Conservation (phyloP, 2,113 vertebrate species). For the Campylomormyrus numenius region DNA sequence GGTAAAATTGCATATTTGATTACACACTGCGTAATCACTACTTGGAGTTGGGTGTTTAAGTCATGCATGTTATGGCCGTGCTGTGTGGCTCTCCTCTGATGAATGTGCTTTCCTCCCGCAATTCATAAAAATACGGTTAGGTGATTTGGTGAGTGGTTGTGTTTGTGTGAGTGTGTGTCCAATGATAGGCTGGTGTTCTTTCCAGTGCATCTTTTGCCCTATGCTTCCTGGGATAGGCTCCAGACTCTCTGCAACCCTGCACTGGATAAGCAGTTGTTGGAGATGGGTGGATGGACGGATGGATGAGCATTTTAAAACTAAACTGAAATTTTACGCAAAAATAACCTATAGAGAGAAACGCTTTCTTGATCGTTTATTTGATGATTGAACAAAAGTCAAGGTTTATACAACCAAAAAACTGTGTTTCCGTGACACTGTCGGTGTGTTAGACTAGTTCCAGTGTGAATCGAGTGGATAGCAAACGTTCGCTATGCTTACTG, state of each 20-base stretch:
- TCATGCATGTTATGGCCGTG: not conserved
- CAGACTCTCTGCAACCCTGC: not conserved
- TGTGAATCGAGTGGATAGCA: not conserved
- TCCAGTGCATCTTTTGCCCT: not conserved
- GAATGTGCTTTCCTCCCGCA: not conserved
- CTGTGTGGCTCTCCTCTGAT: not conserved
- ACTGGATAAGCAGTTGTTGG: not conserved
- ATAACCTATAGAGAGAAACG: not conserved
- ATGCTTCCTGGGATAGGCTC: not conserved
- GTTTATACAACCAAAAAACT: not conserved
- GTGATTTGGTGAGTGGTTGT: not conserved
- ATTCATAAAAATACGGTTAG: not conserved
- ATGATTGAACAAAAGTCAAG: not conserved
- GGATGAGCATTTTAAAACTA: not conserved
- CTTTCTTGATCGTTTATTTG: not conserved
- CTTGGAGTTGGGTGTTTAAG: not conserved
- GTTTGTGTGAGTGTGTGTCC: not conserved
- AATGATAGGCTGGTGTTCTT: not conserved
- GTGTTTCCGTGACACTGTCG: no score
- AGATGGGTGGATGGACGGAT: not conserved
- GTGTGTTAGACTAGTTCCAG: not conserved
- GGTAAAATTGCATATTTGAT: not conserved
- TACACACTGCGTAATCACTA: not conserved
- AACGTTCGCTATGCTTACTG: not conserved
- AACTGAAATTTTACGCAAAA: not conserved